Evolutionary conservation across 2,888 invertebrate genomes (phyloP), one percentile per base, ranked within the genome.

Genomic region (Agrotis puta): DNA sequence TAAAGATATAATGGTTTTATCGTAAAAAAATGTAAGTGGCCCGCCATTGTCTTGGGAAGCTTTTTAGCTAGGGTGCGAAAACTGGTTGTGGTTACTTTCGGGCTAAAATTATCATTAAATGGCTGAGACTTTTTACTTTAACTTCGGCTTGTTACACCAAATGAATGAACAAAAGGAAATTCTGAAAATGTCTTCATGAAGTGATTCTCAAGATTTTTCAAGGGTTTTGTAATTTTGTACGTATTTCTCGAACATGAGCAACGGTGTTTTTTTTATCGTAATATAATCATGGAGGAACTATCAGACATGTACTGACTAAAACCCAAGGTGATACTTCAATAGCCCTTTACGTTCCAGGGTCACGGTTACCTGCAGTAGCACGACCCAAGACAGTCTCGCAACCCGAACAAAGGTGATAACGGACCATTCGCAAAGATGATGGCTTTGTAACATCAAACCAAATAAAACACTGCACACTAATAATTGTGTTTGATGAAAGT

Each of bases 21-120:
- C 83, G 79, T 87, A 87, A 87, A 85, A 72, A 79, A 72, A 73
- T 56, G 13, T 67, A 72, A 80, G 67, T 74, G 72, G 67, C 59
- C 56, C 33, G 63, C 63, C 68, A 70, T 80, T 82, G 73, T 84
- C 66, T 81, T 64, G n/a, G 48, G n/a, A 20, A 74, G 54, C 66
- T 43, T 73, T 78, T 81, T 65, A 71, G 24, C 56, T 62, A 27
- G 66, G 75, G 70, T 66, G 48, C 11, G 6, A 61, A 39, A 43
- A 53, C 50, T 54, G 4, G 61, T 79, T 65, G 24, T 20, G 13
- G 63, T 56, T 43, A 56, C 20, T 47, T 53, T 57, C 13, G 39
- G 13, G 11, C n/a, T 45, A 16, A 9, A 73, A 59, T 69, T 14
- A 27, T 64, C 39, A 39, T 27, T 43, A n/a, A 54, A 64, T 27